Percentiles rank a stretch among this genome's conserved stretches.
Evolutionary conservation across 2,797 vertebrate species (phyloP).

Genomic region (Chiropotes sagulatus): DNA sequence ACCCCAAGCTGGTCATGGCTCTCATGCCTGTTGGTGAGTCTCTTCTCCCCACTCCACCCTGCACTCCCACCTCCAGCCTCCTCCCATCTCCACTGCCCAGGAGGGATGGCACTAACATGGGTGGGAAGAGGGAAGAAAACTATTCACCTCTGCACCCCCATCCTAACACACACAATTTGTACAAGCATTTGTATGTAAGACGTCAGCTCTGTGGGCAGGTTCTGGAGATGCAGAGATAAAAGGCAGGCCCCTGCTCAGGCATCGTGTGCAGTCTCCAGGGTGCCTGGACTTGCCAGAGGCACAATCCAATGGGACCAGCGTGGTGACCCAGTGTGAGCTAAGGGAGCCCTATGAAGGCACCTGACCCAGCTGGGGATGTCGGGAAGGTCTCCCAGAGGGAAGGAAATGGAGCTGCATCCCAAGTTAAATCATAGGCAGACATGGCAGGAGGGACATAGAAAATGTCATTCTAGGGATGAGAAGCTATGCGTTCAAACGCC

Average conservation of each 20-base stretch:
- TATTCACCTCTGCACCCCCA: background rate
- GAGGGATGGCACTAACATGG: background rate
- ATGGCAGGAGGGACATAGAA: fast-evolving
- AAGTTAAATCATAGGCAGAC: background rate
- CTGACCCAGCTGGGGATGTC: background rate
- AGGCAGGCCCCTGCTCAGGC: background rate
- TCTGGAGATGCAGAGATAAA: background rate
- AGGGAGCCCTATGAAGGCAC: background rate
- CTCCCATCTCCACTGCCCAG: background rate
- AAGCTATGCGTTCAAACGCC: background rate
- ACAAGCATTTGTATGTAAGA: background rate
- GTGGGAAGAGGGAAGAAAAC: background rate
- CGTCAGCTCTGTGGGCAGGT: background rate
- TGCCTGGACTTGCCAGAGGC: background rate
- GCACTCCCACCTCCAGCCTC: no score
- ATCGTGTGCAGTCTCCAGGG: background rate
- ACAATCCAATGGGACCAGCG: background rate
- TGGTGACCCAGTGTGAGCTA: background rate
- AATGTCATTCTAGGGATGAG: background rate
- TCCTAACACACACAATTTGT: background rate
- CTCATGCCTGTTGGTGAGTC: conserved; percentile 91
- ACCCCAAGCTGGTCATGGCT: conserved; percentile 92
- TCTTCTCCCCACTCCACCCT: background rate
- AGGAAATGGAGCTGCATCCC: background rate
- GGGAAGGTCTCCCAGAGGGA: background rate